phyloP scores from a whole-genome alignment of 2,888 invertebrate species.

The Cosmia pyralina region DNA sequence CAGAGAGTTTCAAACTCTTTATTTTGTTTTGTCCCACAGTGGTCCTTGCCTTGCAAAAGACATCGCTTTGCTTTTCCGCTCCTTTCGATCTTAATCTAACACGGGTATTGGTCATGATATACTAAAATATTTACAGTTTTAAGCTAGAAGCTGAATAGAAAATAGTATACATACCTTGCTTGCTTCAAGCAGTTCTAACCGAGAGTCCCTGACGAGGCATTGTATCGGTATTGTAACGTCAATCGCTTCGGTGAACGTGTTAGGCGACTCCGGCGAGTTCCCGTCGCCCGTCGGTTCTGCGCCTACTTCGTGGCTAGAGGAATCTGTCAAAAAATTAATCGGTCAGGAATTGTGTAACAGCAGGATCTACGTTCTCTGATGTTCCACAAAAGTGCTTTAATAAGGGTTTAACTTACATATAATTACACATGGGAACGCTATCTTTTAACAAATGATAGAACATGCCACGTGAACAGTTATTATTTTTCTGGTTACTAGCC shows the following conservation, averaged over 20 bases:
- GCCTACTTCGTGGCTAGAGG: conserved; percentile 75
- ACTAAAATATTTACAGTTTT: not conserved
- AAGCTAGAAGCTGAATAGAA: conserved; percentile 1
- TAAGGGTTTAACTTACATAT: too few relatives aligned
- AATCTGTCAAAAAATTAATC: conserved; percentile 67
- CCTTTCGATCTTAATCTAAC: not conserved
- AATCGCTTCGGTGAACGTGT: conserved; percentile 90
- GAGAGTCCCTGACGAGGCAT: conserved; percentile 97
- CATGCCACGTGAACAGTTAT: not conserved
- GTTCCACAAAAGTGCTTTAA: not conserved
- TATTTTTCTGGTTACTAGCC: not conserved
- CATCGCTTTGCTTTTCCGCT: not conserved
- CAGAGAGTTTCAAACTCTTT: not conserved
- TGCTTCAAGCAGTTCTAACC: conserved; percentile 95
- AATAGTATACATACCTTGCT: conserved; percentile 92
- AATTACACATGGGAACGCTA: not conserved
- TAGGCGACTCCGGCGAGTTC: conserved; percentile 71
- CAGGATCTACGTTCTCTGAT: not conserved
- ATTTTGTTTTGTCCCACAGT: not conserved
- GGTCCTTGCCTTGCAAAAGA: too few relatives aligned
- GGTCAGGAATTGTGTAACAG: conserved; percentile 6
- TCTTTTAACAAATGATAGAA: not conserved
- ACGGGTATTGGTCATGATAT: not conserved
- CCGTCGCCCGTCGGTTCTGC: conserved; percentile 79
- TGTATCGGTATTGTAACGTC: conserved; percentile 99